These are phyloP conservation scores for Solenopsis invicta DNA, from an alignment of 1,140 invertebrate species.

Conservation along the genomic window DNA sequence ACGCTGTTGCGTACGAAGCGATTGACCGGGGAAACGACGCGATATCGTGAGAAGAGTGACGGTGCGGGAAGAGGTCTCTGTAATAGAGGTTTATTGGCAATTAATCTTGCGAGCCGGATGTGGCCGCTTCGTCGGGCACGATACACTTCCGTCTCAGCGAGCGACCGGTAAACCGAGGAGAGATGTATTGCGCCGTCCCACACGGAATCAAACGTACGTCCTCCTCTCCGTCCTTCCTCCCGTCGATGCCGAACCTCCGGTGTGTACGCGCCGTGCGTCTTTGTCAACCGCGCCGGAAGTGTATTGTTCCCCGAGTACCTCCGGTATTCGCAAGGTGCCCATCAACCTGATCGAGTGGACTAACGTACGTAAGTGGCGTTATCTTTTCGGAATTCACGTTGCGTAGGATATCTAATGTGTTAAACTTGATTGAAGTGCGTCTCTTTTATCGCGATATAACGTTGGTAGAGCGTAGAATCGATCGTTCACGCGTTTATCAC, in stretches of 20 bases:
- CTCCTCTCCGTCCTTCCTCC: slow-evolving; percentile 34
- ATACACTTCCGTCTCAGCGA: slow-evolving; percentile 77
- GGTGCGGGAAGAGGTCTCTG: slow-evolving; percentile 70
- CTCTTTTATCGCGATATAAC: slow-evolving; percentile 10
- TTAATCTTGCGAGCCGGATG: slow-evolving; percentile 78
- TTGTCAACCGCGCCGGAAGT: slow-evolving; percentile 51
- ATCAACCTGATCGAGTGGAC: slow-evolving; percentile 28
- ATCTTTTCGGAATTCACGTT: slow-evolving; percentile 13
- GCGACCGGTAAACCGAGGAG: slow-evolving; percentile 72
- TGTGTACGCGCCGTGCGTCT: slow-evolving; percentile 31
- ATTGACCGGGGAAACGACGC: slow-evolving; percentile 53
- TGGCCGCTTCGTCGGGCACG: slow-evolving; percentile 75
- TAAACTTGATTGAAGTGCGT: slow-evolving; percentile 21
- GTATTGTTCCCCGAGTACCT: slow-evolving; percentile 53
- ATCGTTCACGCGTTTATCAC: slow-evolving; percentile 8
- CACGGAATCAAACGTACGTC: slow-evolving; percentile 74
- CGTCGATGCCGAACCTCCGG: slow-evolving; percentile 43
- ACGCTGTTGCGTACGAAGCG: slow-evolving; percentile 37
- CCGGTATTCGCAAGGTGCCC: slow-evolving; percentile 29
- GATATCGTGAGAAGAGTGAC: slow-evolving; percentile 73
- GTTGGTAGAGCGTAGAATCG: not conserved
- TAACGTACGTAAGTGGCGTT: slow-evolving; percentile 37
- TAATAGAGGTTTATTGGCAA: slow-evolving; percentile 79
- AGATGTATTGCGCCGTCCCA: slow-evolving; percentile 76
- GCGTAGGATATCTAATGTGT: not conserved